Percentiles rank a stretch among this genome's conserved stretches.
These are phyloP conservation scores for Enteromius mattozi DNA, from an alignment of 2,797 vertebrate genomes.

Conservation along the genomic window DNA sequence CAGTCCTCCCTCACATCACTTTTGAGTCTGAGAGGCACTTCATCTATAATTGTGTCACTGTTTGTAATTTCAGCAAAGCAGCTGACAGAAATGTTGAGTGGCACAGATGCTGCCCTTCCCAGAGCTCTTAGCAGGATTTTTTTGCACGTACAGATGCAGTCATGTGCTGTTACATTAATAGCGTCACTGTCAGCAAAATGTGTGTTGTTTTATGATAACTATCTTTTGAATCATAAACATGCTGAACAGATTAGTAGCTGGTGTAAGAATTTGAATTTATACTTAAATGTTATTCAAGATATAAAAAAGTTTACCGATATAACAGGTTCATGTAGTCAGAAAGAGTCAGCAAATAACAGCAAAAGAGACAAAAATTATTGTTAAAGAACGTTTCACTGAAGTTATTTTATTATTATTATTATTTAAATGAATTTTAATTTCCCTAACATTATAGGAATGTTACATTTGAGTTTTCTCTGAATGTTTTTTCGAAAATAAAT, in stretches of 20 bases:
- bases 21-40: not conserved
- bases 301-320: not conserved
- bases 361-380: too few relatives aligned
- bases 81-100: conserved; percentile 17
- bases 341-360: too few relatives aligned
- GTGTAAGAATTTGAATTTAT: too few relatives aligned
- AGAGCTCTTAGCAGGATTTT: not conserved
- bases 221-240: not conserved
- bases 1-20: conserved; percentile 59
- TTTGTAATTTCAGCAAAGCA: conserved; percentile 25
- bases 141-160: not conserved
- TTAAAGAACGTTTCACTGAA: too few relatives aligned
- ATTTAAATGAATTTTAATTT: too few relatives aligned
- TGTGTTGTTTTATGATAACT: not conserved
- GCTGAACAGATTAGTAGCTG: too few relatives aligned
- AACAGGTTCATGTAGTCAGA: too few relatives aligned
- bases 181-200: not conserved
- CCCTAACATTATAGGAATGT: not conserved
- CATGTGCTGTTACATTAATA: not conserved
- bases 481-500: not conserved
- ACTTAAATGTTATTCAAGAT: not conserved
- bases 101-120: conserved; percentile 50
- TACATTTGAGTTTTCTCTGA: not conserved
- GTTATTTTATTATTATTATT: too few relatives aligned
- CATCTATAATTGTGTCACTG: conserved; percentile 5